phyloP scores from a whole-genome alignment of 2,113 vertebrate species.

The Pterocles gutturalis region DNA sequence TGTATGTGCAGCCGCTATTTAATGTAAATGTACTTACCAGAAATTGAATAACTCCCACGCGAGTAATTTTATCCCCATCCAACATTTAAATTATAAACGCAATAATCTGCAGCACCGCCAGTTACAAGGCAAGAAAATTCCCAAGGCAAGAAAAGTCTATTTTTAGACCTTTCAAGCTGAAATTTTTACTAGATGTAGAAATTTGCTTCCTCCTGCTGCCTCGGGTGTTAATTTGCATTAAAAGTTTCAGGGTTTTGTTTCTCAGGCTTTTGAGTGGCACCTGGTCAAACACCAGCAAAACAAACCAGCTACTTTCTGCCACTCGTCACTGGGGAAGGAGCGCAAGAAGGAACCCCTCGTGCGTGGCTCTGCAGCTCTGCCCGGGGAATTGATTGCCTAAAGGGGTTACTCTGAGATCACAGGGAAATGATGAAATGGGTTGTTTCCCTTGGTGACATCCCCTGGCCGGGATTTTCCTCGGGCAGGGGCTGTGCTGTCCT shows the following conservation, averaged over 20 bases:
- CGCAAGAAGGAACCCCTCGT: fast-evolving
- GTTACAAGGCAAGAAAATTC: slow-evolving; percentile 8
- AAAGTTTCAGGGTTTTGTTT: not conserved
- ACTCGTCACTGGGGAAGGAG: not conserved
- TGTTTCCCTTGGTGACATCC: not conserved
- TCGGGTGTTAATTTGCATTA: not conserved
- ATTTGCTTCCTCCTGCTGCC: not conserved
- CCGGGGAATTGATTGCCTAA: not conserved
- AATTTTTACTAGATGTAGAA: not conserved
- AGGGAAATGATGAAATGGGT: not conserved
- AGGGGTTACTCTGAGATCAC: not conserved
- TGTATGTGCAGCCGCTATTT: not conserved
- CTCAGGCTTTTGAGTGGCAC: not conserved
- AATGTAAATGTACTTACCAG: slow-evolving; percentile 41
- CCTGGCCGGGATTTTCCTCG: not conserved
- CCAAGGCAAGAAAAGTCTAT: not conserved
- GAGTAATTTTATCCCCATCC: slow-evolving; percentile 47
- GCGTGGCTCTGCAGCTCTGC: not conserved
- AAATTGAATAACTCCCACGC: slow-evolving; percentile 38
- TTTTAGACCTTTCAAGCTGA: slow-evolving; percentile 28
- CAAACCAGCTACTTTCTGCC: not conserved
- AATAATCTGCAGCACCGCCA: slow-evolving; percentile 12
- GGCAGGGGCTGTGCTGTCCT: not conserved
- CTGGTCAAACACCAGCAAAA: not conserved
- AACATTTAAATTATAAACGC: slow-evolving; percentile 46